Percentiles rank a stretch among this genome's conserved stretches.
These are phyloP conservation scores for Elymnias hypermnestra DNA, from an alignment of 1,140 invertebrate genomes.

Conservation along the genomic window DNA sequence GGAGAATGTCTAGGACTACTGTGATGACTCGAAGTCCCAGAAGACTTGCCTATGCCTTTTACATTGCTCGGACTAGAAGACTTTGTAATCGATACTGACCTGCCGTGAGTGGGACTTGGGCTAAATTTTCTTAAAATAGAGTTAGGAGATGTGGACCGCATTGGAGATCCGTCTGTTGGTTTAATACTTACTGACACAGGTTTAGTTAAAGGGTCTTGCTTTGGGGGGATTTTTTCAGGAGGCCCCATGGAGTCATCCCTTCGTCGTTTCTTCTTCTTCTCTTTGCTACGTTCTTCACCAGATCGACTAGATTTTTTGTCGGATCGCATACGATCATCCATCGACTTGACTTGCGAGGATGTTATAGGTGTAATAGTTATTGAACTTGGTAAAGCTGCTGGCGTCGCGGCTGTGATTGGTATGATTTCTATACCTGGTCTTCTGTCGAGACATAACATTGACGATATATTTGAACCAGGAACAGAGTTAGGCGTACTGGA, in stretches of 20 bases:
- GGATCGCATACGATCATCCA: conserved; percentile 78
- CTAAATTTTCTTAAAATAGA: conserved; percentile 82
- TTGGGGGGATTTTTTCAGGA: conserved; percentile 85
- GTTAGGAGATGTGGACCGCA: conserved; percentile 79
- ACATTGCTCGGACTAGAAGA: conserved; percentile 76
- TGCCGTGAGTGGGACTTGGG: conserved; percentile 80
- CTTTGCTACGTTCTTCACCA: conserved; percentile 80
- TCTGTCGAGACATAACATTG: conserved; percentile 80
- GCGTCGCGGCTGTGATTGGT: conserved; percentile 80
- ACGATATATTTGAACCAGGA: conserved; percentile 77
- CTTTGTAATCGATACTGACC: conserved; percentile 75
- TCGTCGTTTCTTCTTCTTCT: conserved; percentile 88
- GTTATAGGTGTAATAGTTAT: conserved; percentile 91
- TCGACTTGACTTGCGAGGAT: conserved; percentile 74
- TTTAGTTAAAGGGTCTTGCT: conserved; percentile 84
- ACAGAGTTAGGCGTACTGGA: conserved; percentile 38
- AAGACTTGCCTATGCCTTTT: conserved; percentile 75
- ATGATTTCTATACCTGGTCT: conserved; percentile 89
- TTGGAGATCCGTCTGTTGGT: conserved; percentile 81
- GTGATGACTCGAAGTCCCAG: conserved; percentile 77
- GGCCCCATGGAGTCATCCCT: conserved; percentile 90
- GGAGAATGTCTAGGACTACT: conserved; percentile 85
- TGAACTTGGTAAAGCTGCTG: conserved; percentile 82
- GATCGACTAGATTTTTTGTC: conserved; percentile 81
- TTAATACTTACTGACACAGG: conserved; percentile 85